These are phyloP conservation scores for Caenorhabditis inopinata DNA, from an alignment of 1,140 invertebrate species.

Conservation along the genomic window DNA sequence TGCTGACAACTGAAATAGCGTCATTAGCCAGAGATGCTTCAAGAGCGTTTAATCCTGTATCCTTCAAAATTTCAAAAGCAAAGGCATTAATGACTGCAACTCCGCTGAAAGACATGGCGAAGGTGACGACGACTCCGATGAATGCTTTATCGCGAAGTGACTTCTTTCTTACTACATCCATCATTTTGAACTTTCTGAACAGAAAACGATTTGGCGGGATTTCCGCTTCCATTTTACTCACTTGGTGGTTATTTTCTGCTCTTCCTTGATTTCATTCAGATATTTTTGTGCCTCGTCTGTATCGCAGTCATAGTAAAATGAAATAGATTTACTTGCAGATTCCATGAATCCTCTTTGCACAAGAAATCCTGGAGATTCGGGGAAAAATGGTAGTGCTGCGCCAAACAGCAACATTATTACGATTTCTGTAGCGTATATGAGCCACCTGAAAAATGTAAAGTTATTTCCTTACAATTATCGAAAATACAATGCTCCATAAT, in stretches of 20 bases:
- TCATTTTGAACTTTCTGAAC: conserved; percentile 41
- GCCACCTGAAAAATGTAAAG: conserved; percentile 32
- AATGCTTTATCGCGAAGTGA: conserved; percentile 46
- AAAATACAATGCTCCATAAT: no score
- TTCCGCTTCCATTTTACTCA: background rate
- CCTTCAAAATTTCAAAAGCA: conserved; percentile 60
- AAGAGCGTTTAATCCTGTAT: conserved; percentile 50
- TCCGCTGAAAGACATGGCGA: conserved; percentile 63
- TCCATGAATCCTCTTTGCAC: conserved; percentile 44
- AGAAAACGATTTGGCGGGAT: no score
- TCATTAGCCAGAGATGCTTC: conserved; percentile 59
- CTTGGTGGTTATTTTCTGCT: conserved; percentile 37
- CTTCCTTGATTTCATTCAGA: conserved; percentile 50
- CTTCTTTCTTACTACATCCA: conserved; percentile 48
- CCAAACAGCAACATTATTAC: conserved; percentile 47
- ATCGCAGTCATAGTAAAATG: conserved; percentile 52
- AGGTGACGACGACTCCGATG: conserved; percentile 54
- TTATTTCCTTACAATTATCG: background rate
- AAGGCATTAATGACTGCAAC: conserved; percentile 64
- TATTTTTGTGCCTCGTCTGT: conserved; percentile 29
- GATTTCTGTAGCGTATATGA: conserved; percentile 54
- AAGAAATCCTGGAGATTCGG: conserved; percentile 56
- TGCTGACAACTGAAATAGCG: conserved; percentile 54
- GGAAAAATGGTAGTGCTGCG: conserved; percentile 45
- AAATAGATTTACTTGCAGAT: conserved; percentile 48